Evolutionary conservation across 1,140 invertebrate genomes (phyloP).

Genomic region (Lucilia cuprina): DNA sequence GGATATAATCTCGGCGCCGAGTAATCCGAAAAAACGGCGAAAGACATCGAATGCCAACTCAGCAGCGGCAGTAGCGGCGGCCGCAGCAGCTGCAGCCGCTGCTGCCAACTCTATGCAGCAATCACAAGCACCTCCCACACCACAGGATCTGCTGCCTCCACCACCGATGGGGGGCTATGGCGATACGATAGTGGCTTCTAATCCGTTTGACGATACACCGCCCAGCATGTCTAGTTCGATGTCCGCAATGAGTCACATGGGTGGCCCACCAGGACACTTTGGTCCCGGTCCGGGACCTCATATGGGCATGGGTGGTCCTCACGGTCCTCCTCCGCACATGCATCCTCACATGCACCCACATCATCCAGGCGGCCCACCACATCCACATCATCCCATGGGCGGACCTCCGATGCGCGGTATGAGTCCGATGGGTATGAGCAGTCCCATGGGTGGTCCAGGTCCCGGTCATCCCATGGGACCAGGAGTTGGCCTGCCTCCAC

Average conservation of each 20-base stretch:
- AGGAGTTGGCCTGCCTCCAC: conserved; percentile 56
- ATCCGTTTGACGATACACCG: conserved; percentile 94
- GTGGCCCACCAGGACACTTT: conserved; percentile 46
- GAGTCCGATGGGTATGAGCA: conserved; percentile 71
- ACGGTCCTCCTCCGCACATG: conserved; percentile 65
- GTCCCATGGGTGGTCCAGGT: conserved; percentile 57
- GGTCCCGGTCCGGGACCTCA: conserved; percentile 61
- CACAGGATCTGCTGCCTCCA: conserved; percentile 79
- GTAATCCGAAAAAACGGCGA: conserved; percentile 73
- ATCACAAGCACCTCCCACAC: conserved; percentile 68
- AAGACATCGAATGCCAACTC: conserved; percentile 69
- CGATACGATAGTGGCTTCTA: conserved; percentile 92
- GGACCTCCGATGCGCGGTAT: conserved; percentile 70
- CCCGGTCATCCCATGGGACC: conserved; percentile 56
- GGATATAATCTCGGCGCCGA: conserved; percentile 68
- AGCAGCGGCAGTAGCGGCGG: conserved; percentile 54
- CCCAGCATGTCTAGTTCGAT: conserved; percentile 63
- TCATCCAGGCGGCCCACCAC: conserved; percentile 64
- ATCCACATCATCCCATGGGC: conserved; percentile 66
- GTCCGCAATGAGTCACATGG: conserved; percentile 68
- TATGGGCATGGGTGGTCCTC: conserved; percentile 64
- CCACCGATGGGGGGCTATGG: conserved; percentile 86
- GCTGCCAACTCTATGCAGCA: conserved; percentile 64
- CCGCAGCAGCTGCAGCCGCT: conserved; percentile 58
- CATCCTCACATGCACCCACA: conserved; percentile 64